Evolutionary conservation across 2,888 invertebrate genomes (phyloP), one percentile per base, ranked within the genome.

Genomic region (Ephialtes manifestator): DNA sequence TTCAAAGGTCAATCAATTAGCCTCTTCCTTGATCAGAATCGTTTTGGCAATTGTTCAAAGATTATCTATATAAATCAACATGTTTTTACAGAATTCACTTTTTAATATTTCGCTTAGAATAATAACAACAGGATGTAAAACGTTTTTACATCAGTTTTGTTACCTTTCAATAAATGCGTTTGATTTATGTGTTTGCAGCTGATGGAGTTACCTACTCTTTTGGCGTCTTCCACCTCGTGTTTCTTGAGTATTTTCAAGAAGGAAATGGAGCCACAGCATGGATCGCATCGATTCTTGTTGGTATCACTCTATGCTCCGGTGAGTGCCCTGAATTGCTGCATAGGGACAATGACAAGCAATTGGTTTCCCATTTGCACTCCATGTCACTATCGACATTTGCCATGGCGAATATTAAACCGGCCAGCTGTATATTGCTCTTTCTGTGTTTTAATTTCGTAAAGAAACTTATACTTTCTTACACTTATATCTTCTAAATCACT

Each of bases 201-300:
- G 99, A 99, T 94, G 99, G 99, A 83, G 97, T 99, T 94, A 99
- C 99, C 74, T 99, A 99, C 95, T 98, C 99, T 18, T 99, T 99
- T 94, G 99, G 99, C 77, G 97, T 99, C 85, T 98, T 99, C 94
- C 97, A 98, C 94, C 96, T 96, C 87, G 97, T 98, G 94, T 97
- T 99, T 93, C 95, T 98, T 89, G 95, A 95, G 84, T 97, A 98
- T 94, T 99, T 99, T 94, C 94, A 96, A 7, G 97, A 97, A 92
- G 97, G 98, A 85, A 97, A 97, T 93, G 97, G 97, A 85, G 97
- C 97, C 88, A 98, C 98, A 11, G 97, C 99, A 28, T 98, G 98
- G 98, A 97, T 99, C 90, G 96, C 97, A 67, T 99, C 99, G 55
- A 97, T 99, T 89, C 96, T 99, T 92, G 98, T 98, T 84, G 99